These are phyloP conservation scores for Scolopax bukidnonensis DNA, from an alignment of 2,797 vertebrate species.

Conservation along the genomic window DNA sequence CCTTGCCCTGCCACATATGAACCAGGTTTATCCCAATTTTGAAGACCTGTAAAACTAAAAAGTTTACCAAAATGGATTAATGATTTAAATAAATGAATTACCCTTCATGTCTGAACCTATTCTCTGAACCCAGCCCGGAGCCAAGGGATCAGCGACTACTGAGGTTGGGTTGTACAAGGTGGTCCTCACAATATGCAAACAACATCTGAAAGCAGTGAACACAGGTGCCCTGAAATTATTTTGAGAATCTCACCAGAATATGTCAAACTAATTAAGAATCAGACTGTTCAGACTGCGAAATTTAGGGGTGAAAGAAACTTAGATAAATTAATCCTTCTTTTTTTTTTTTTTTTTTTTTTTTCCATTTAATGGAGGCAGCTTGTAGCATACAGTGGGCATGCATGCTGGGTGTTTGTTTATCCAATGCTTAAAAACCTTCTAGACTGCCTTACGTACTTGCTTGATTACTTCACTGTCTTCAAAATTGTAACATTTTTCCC, in stretches of 20 bases:
- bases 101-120: neutral
- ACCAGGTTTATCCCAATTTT: neutral
- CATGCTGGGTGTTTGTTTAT: neutral
- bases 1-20: neutral
- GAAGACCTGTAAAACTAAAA: neutral
- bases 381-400: neutral
- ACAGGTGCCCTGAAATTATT: neutral
- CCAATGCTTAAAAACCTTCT: neutral
- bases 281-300: neutral
- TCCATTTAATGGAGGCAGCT: neutral
- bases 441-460: neutral
- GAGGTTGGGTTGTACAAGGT: neutral
- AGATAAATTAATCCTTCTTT: neutral
- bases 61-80: neutral
- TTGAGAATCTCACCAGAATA: neutral
- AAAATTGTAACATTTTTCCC: neutral
- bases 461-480: slow-evolving; percentile 25
- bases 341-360: neutral
- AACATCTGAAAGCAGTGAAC: neutral
- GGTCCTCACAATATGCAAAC: neutral
- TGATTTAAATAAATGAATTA: neutral
- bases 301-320: neutral
- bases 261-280: neutral
- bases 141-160: neutral
- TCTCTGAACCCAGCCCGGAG: neutral